These are phyloP conservation scores for Magallana ariakensis DNA, from an alignment of 1,140 invertebrate species.

Conservation along the genomic window DNA sequence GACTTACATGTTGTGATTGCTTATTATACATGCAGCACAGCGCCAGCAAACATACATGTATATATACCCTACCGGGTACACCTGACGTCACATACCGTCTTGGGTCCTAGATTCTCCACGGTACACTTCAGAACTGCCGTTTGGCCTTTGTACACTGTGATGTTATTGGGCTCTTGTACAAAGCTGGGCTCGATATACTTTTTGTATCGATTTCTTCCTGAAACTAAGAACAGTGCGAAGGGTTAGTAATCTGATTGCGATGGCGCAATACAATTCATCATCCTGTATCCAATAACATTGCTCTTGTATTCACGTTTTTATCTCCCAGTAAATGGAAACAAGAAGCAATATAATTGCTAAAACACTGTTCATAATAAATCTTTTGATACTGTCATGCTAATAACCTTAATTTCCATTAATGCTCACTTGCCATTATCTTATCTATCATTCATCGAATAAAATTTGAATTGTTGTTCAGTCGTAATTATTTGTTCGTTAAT, in stretches of 20 bases:
- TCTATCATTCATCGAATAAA: neutral
- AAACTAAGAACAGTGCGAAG: conserved; percentile 18
- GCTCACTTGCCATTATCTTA: neutral
- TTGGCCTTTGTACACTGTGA: conserved; percentile 47
- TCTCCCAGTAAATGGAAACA: conserved; percentile 1
- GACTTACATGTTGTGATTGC: no score
- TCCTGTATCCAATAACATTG: neutral
- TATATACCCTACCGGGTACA: no score
- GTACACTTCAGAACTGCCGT: conserved; percentile 50
- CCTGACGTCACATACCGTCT: conserved; percentile 35
- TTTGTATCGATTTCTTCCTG: conserved; percentile 36
- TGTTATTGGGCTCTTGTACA: neutral
- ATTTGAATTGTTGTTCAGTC: no score
- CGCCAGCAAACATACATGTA: no score
- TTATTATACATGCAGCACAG: no score
- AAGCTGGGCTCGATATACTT: conserved; percentile 23
- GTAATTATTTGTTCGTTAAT: no score
- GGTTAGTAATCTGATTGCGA: neutral
- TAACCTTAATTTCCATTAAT: conserved; percentile 18
- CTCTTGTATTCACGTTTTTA: neutral
- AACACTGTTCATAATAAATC: neutral
- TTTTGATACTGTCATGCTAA: neutral
- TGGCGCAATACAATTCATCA: neutral
- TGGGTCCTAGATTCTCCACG: conserved; percentile 54
- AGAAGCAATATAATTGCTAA: neutral